A percentile compares a stretch with the other conserved stretches of the same genome.
Conservation (phyloP, 2,113 vertebrate species). For the Gymnarchus niloticus region DNA sequence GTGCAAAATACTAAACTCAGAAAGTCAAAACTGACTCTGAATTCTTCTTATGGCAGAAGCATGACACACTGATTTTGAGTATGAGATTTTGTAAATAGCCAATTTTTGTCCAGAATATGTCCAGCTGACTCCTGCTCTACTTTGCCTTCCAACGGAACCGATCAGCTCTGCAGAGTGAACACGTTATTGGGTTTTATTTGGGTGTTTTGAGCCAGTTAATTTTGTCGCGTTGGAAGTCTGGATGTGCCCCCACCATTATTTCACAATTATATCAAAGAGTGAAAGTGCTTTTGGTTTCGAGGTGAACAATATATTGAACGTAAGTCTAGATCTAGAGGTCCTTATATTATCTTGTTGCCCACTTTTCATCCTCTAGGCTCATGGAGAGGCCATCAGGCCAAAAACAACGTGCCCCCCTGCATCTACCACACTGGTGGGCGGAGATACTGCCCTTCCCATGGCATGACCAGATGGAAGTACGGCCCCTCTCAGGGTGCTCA, state of each 20-base stretch:
- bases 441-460: neutral
- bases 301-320: neutral
- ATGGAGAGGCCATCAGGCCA: neutral
- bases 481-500: constrained; percentile 5
- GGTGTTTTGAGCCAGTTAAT: neutral
- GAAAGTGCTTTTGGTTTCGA: neutral
- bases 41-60: neutral
- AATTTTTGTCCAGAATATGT: neutral
- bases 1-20: neutral
- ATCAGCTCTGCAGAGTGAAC: neutral
- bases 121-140: neutral
- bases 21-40: neutral
- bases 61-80: neutral
- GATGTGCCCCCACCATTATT: neutral
- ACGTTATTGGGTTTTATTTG: neutral
- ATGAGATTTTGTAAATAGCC: neutral
- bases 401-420: neutral
- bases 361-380: neutral
- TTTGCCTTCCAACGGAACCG: neutral
- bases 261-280: neutral
- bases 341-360: neutral
- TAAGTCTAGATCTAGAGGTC: neutral
- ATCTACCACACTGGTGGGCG: neutral
- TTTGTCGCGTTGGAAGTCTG: neutral
- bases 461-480: constrained; percentile 13